Percentiles rank a stretch among this genome's conserved stretches.
phyloP scores from a whole-genome alignment of 2,113 vertebrate genomes.

The cat (Felis catus) region DNA sequence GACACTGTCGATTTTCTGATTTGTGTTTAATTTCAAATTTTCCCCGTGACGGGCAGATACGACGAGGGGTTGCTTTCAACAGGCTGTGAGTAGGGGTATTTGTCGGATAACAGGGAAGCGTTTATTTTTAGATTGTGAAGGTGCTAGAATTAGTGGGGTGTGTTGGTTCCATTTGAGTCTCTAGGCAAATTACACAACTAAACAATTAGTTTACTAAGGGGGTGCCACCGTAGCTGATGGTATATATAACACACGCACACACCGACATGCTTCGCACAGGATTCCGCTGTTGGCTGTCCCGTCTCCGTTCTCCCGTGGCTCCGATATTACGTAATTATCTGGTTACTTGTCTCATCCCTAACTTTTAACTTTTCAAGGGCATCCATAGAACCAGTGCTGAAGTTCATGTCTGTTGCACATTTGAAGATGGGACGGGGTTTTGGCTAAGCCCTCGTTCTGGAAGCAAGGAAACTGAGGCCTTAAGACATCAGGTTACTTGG shows the following conservation, averaged over 20 bases:
- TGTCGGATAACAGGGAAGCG: not conserved
- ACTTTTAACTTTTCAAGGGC: not conserved
- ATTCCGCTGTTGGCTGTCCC: not conserved
- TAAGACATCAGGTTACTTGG: not conserved
- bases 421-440: not conserved
- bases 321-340: not conserved
- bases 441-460: not conserved
- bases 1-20: not conserved
- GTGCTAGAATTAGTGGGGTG: not conserved
- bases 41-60: not conserved
- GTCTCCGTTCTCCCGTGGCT: not conserved
- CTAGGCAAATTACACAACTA: not conserved
- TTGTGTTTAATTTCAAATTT: not conserved
- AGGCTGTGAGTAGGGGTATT: not conserved
- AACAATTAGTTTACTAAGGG: not conserved
- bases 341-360: not conserved
- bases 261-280: not conserved
- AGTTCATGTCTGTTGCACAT: not conserved
- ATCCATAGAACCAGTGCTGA: too few relatives aligned
- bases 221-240: not conserved
- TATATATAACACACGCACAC: not conserved
- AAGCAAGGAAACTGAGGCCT: not conserved
- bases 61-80: not conserved
- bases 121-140: slow-evolving; percentile 12
- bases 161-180: not conserved